Evolutionary conservation across 2,888 invertebrate species (phyloP).

Genomic region (Pegoplata infirma): DNA sequence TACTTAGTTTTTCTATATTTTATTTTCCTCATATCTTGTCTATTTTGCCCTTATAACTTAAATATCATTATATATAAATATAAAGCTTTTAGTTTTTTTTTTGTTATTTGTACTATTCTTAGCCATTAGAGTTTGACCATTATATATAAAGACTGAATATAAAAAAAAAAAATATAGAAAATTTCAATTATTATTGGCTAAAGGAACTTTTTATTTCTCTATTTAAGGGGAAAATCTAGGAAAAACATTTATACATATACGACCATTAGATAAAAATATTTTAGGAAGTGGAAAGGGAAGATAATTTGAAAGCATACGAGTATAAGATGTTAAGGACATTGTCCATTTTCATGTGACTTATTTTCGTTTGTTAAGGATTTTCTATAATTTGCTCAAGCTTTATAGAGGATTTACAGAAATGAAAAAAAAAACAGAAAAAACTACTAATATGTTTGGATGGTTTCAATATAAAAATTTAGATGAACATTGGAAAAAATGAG

Average conservation of each 20-base stretch:
- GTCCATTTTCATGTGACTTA: conserved; percentile 58
- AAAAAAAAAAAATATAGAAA: conserved; percentile 32
- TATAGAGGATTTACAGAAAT: conserved; percentile 61
- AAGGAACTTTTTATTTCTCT: conserved; percentile 51
- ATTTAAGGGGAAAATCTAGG: conserved; percentile 36
- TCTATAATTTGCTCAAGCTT: conserved; percentile 76
- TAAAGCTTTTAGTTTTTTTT: conserved; percentile 53
- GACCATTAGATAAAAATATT: conserved; percentile 58
- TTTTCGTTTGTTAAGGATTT: conserved; percentile 70
- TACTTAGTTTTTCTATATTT: background rate
- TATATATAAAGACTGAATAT: background rate
- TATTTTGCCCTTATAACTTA: conserved; percentile 51
- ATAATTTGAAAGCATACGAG: background rate
- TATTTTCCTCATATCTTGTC: conserved; percentile 1
- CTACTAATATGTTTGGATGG: conserved; percentile 30
- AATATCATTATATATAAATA: conserved; percentile 59
- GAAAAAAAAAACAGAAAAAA: conserved; percentile 32
- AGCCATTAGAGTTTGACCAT: conserved; percentile 57
- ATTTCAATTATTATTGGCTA: conserved; percentile 63
- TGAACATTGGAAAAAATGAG: background rate
- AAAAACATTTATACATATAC: conserved; percentile 23
- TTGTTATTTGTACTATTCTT: background rate
- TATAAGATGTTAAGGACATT: conserved; percentile 40
- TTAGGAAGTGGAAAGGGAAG: background rate
- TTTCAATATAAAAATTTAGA: background rate